Percentiles rank a stretch among this genome's conserved stretches.
These are phyloP conservation scores for Morus bassanus DNA, from an alignment of 2,797 vertebrate genomes.

Conservation along the genomic window DNA sequence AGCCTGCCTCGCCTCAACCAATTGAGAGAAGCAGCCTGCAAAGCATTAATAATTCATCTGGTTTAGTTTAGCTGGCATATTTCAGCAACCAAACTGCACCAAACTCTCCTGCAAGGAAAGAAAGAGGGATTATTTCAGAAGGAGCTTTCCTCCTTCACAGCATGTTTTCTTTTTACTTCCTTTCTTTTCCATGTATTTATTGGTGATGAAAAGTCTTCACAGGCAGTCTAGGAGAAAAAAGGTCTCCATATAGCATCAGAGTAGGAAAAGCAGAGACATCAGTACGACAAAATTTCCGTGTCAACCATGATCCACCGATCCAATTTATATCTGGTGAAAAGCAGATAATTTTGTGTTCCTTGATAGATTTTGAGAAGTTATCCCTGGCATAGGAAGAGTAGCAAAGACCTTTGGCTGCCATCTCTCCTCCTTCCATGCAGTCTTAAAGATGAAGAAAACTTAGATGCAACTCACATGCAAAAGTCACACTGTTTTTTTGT, in stretches of 20 bases:
- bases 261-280: neutral
- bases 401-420: neutral
- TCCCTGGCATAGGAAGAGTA: neutral
- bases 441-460: neutral
- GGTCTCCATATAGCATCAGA: neutral
- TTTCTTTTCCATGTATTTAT: neutral
- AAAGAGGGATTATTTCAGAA: neutral
- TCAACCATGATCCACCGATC: neutral
- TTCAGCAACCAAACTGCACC: conserved; percentile 41
- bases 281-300: neutral
- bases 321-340: neutral
- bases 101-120: neutral
- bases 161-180: neutral
- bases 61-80: conserved; percentile 11
- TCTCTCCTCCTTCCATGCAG: neutral
- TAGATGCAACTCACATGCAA: neutral
- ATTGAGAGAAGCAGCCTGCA: conserved; percentile 11
- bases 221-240: neutral
- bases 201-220: neutral
- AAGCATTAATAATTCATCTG: conserved; percentile 60
- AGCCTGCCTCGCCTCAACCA: conserved; percentile 19
- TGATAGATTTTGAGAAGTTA: neutral
- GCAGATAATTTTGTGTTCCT: neutral
- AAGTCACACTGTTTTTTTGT: neutral
- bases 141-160: neutral